A percentile compares a stretch with the other conserved stretches of the same genome.
Conservation (phyloP, 2,113 vertebrate genomes). For the Heterochromis multidens region DNA sequence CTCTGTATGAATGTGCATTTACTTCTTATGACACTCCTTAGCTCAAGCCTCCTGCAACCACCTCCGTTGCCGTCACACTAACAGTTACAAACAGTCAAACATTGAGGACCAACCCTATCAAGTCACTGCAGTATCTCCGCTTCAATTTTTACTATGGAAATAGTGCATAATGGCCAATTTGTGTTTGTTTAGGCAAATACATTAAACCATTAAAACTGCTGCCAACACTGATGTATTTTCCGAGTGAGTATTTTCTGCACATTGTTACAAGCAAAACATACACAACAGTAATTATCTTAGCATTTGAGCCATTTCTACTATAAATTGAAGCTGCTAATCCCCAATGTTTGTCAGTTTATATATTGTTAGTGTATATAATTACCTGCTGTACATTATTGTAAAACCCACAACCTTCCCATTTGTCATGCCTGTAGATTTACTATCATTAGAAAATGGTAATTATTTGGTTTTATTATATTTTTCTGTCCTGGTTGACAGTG, state of each 20-base stretch:
- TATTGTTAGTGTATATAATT: background rate
- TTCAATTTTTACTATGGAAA: constrained; percentile 9
- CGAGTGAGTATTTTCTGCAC: background rate
- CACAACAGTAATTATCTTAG: constrained; percentile 38
- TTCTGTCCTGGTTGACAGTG: background rate
- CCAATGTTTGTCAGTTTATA: background rate
- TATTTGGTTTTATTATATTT: background rate
- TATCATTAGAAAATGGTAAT: background rate
- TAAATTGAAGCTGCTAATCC: background rate
- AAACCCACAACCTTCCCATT: background rate
- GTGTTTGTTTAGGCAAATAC: constrained; percentile 30
- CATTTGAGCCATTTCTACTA: background rate
- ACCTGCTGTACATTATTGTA: background rate
- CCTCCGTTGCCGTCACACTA: background rate
- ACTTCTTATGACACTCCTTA: constrained; percentile 33
- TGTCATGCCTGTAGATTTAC: background rate
- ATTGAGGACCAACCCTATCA: background rate
- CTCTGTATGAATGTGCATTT: constrained; percentile 38
- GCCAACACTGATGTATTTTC: constrained; percentile 24
- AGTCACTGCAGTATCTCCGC: background rate
- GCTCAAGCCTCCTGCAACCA: background rate
- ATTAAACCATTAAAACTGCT: constrained; percentile 35
- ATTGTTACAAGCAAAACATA: constrained; percentile 27
- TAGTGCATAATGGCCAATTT: background rate
- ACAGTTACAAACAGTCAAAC: background rate